phyloP scores from a whole-genome alignment of 2,888 invertebrate genomes.

The Drosophila buzzatii region DNA sequence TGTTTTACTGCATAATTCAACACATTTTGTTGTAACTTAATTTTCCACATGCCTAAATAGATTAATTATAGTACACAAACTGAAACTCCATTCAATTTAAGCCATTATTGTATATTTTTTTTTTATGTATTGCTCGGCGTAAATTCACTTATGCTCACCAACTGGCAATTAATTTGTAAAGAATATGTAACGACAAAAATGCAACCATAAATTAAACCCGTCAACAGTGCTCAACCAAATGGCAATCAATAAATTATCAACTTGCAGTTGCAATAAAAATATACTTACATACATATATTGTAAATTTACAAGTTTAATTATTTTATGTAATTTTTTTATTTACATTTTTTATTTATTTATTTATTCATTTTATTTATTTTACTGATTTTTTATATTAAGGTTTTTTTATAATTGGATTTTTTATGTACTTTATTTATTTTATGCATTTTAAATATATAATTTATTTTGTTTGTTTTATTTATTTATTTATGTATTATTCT shows the following conservation, averaged over 20 bases:
- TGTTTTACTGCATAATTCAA: neutral
- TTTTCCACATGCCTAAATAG: neutral
- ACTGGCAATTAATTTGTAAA: constrained; percentile 35
- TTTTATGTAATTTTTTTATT: neutral
- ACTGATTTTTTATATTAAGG: neutral
- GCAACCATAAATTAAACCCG: constrained; percentile 38
- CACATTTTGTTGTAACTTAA: constrained; percentile 1
- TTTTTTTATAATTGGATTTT: neutral
- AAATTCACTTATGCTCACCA: constrained; percentile 3
- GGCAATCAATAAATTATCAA: constrained; percentile 45
- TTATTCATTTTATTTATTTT: neutral
- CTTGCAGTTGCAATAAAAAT: constrained; percentile 12
- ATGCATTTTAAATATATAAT: neutral
- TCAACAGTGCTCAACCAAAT: constrained; percentile 31
- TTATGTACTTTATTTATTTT: neutral
- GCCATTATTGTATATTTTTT: neutral
- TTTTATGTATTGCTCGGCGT: neutral
- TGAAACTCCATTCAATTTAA: neutral
- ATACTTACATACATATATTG: no score
- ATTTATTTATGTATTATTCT: neutral
- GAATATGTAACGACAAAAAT: constrained; percentile 21
- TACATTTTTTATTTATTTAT: neutral
- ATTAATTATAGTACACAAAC: neutral
- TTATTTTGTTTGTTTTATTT: neutral
- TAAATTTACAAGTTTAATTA: neutral